Conservation (phyloP, 30 jellyfish, hydroid and myxozoan species). For the Morbakka virulenta region DNA sequence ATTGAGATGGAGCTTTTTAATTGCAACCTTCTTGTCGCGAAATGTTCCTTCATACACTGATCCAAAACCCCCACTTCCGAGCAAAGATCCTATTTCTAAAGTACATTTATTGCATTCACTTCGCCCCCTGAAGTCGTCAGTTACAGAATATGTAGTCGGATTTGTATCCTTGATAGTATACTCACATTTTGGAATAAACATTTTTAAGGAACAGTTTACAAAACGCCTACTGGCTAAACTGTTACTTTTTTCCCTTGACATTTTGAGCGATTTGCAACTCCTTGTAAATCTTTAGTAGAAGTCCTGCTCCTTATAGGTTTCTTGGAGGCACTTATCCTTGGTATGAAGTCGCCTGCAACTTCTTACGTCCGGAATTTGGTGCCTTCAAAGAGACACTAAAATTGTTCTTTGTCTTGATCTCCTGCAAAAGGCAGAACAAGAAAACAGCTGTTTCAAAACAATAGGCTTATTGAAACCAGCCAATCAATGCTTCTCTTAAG, state of each 20-base stretch:
- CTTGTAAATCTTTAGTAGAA: background rate
- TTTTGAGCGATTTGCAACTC: background rate
- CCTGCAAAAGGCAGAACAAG: slow-evolving; percentile 44
- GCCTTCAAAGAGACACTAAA: slow-evolving; percentile 44
- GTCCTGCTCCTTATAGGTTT: background rate
- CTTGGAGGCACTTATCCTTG: background rate
- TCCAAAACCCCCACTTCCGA: slow-evolving; percentile 98
- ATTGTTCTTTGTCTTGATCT: slow-evolving; percentile 28
- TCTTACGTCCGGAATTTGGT: slow-evolving; percentile 47
- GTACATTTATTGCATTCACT: slow-evolving; percentile 33
- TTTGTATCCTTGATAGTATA: background rate
- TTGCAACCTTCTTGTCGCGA: slow-evolving; percentile 76
- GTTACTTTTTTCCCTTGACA: background rate
- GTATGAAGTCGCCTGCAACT: slow-evolving; percentile 87
- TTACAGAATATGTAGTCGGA: slow-evolving; percentile 58
- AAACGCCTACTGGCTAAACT: background rate
- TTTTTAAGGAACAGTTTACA: background rate
- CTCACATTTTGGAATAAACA: background rate
- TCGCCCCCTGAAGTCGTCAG: slow-evolving; percentile 56
- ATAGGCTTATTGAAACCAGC: background rate
- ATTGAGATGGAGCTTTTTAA: slow-evolving; percentile 78
- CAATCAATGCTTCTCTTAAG: slow-evolving; percentile 8
- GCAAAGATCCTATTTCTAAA: slow-evolving; percentile 67
- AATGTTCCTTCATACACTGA: slow-evolving; percentile 89
- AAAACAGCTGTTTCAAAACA: slow-evolving; percentile 33